A percentile compares a stretch with the other conserved stretches of the same genome.
Conservation (phyloP, 2,888 invertebrate species). For the Creontiades dilutus region DNA sequence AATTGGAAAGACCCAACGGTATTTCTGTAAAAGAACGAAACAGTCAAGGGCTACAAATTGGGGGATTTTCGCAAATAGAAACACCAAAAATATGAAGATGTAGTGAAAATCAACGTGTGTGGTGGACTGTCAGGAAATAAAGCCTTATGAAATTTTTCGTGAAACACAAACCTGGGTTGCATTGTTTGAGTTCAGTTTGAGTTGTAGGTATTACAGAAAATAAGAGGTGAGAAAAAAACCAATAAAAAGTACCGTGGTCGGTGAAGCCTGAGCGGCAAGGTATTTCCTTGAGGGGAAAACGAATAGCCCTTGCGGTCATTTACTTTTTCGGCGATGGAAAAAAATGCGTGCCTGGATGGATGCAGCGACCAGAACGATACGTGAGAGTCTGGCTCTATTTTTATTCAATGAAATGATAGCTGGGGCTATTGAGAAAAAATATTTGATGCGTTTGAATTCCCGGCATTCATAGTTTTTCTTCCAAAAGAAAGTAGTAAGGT, state of each 20-base stretch:
- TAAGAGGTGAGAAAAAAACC: not conserved
- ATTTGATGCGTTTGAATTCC: no score
- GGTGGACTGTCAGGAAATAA: slow-evolving; percentile 20
- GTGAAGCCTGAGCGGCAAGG: slow-evolving; percentile 15
- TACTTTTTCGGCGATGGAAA: not conserved
- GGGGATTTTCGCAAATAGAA: not conserved
- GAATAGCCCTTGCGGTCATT: slow-evolving; percentile 37
- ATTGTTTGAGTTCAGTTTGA: not conserved
- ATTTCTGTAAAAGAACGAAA: no score
- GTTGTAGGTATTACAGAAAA: not conserved
- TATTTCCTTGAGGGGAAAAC: not conserved
- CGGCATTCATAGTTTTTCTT: no score
- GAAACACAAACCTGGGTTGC: not conserved
- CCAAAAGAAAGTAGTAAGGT: no score
- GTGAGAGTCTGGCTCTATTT: not conserved
- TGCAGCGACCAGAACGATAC: not conserved
- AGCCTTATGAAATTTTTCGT: not conserved
- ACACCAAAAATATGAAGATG: not conserved
- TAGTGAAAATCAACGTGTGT: not conserved
- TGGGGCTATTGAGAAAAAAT: not conserved
- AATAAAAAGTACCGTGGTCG: not conserved
- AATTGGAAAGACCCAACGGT: no score
- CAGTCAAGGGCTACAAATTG: no score
- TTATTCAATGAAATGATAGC: not conserved
- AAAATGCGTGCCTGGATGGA: not conserved